Conservation (phyloP, 2,113 vertebrate genomes). For the Callospermophilus lateralis region DNA sequence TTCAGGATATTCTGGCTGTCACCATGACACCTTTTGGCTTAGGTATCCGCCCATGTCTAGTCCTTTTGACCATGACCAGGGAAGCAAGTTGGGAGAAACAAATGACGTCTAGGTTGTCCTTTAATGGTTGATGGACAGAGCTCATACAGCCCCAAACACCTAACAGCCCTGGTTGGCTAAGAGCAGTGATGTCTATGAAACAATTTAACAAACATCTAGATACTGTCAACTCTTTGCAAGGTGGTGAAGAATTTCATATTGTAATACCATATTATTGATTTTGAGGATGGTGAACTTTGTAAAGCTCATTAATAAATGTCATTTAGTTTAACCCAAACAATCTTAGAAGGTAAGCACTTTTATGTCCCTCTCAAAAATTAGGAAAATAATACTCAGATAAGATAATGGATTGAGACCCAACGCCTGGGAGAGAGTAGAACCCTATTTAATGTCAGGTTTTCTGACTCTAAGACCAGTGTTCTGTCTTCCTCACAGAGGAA, state of each 20-base stretch:
- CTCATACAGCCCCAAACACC: not conserved
- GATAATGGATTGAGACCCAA: not conserved
- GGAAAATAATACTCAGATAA: not conserved
- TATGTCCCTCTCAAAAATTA: slow-evolving; percentile 39
- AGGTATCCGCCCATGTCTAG: not conserved
- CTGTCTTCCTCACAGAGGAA: not conserved
- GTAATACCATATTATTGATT: not conserved
- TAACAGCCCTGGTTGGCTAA: not conserved
- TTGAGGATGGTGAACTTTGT: not conserved
- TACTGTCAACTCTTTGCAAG: not conserved
- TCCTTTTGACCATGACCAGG: not conserved
- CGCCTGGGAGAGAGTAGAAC: not conserved
- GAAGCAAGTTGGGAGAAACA: not conserved
- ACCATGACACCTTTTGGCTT: not conserved
- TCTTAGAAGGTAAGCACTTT: not conserved
- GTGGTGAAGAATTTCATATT: not conserved
- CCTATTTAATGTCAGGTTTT: not conserved
- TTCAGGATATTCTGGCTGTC: not conserved
- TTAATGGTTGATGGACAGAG: not conserved
- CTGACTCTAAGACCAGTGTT: not conserved
- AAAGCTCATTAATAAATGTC: not conserved
- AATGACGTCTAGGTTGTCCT: not conserved
- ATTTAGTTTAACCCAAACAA: not conserved
- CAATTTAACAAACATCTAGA: not conserved
- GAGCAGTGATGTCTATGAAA: not conserved